These are phyloP conservation scores for Hippocampus barbouri DNA, from an alignment of 2,113 vertebrate species.

Conservation along the genomic window DNA sequence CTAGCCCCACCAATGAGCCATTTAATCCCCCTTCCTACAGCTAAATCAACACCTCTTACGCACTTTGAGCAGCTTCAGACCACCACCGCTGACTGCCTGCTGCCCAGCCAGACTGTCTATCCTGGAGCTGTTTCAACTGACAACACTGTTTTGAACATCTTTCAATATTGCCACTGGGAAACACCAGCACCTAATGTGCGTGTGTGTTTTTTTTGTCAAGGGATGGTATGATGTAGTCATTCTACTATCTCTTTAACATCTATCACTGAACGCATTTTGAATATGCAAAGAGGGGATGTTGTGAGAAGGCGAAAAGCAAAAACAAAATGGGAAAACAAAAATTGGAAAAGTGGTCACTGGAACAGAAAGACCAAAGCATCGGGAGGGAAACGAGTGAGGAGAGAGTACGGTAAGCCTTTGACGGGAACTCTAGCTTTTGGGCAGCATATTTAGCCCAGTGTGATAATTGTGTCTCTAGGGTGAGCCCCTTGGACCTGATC, in stretches of 20 bases:
- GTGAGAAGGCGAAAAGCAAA: background rate
- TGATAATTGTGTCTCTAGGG: conserved; percentile 68
- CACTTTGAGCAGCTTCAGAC: conserved; percentile 51
- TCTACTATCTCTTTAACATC: background rate
- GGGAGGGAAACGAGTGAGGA: conserved; percentile 27
- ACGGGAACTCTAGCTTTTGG: conserved; percentile 48
- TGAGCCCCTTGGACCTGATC: conserved; percentile 55
- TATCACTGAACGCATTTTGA: background rate
- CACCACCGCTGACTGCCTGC: conserved; percentile 43
- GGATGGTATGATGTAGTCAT: background rate
- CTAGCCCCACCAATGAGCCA: conserved; percentile 87
- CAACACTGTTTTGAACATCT: background rate
- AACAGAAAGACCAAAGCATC: conserved; percentile 31
- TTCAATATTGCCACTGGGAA: background rate
- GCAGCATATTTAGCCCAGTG: conserved; percentile 61
- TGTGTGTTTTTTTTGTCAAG: background rate
- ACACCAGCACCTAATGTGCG: background rate
- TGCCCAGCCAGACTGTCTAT: conserved; percentile 19
- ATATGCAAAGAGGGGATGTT: background rate
- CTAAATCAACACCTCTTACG: conserved; percentile 73
- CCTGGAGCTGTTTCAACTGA: conserved; percentile 8
- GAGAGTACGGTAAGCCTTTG: conserved; percentile 43
- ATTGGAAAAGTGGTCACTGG: conserved; percentile 27
- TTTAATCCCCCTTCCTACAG: conserved; percentile 85
- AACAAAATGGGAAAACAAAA: conserved; percentile 16